These are phyloP conservation scores for Esox niger DNA, from an alignment of 2,113 vertebrate genomes.

Conservation along the genomic window DNA sequence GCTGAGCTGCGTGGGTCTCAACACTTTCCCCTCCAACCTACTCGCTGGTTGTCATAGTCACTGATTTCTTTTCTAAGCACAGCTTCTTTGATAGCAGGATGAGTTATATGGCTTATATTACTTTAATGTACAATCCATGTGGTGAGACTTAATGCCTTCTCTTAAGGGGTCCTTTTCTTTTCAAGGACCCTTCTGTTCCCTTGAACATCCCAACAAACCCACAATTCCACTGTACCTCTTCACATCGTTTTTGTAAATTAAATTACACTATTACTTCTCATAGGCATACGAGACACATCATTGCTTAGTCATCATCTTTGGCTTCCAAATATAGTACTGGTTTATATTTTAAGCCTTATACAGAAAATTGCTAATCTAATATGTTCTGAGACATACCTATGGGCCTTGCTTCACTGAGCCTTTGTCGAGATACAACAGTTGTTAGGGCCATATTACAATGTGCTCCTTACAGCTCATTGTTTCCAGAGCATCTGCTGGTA, in stretches of 20 bases:
- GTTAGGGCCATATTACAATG: too few species aligned
- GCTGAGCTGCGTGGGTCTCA: conserved; percentile 49
- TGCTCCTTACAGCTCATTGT: too few species aligned
- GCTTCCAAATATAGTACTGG: too few species aligned
- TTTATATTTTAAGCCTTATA: too few species aligned
- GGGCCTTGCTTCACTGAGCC: too few species aligned
- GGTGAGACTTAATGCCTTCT: not conserved
- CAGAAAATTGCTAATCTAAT: too few species aligned
- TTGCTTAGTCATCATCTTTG: too few species aligned
- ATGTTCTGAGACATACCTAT: too few species aligned
- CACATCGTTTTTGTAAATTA: not conserved
- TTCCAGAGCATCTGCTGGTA: too few species aligned
- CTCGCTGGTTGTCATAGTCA: conserved; percentile 45
- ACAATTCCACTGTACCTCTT: not conserved
- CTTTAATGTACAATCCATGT: conserved; percentile 5
- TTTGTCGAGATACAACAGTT: too few species aligned
- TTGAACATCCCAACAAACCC: not conserved
- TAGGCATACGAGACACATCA: too few species aligned
- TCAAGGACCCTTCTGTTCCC: not conserved
- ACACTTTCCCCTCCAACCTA: conserved; percentile 42
- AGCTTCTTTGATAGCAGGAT: conserved; percentile 29
- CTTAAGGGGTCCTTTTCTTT: not conserved
- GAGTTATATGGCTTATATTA: conserved; percentile 14
- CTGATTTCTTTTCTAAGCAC: conserved; percentile 31
- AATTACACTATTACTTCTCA: too few species aligned